A percentile compares a stretch with the other conserved stretches of the same genome.
phyloP scores from a whole-genome alignment of 2,113 vertebrate genomes.

The Genyomyrus donnyi region DNA sequence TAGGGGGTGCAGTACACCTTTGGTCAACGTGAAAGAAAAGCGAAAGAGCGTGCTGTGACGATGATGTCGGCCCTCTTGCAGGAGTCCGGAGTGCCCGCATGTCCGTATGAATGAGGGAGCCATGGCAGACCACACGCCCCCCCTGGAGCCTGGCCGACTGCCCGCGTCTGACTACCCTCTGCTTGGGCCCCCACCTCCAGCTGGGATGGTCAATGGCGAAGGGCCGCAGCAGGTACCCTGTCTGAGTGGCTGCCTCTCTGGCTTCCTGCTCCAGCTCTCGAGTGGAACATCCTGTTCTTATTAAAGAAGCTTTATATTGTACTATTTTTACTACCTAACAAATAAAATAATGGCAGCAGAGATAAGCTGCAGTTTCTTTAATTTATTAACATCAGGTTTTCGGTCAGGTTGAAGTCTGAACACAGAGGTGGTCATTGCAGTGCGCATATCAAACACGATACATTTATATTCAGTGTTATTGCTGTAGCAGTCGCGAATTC shows the following conservation, averaged over 20 bases:
- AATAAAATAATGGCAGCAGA: not conserved
- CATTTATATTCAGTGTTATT: not conserved
- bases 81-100: constrained; percentile 49
- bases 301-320: not conserved
- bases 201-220: constrained; percentile 87
- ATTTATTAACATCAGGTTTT: not conserved
- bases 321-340: not conserved
- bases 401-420: not conserved
- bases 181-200: constrained; percentile 67
- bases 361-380: not conserved
- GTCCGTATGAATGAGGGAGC: constrained; percentile 74
- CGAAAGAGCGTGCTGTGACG: not conserved
- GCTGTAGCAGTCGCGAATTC: not conserved
- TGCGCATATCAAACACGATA: not conserved
- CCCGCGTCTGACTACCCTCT: constrained; percentile 86
- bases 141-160: constrained; percentile 85
- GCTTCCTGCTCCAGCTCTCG: not conserved
- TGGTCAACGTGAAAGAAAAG: not conserved
- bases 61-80: not conserved
- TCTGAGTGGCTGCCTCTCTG: not conserved
- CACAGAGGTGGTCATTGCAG: not conserved
- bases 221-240: constrained; percentile 84
- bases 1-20: not conserved
- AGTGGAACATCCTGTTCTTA: not conserved
- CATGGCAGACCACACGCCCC: constrained; percentile 93